Evolutionary conservation across 2,113 vertebrate species (phyloP).

Genomic region (Philantomba maxwellii): DNA sequence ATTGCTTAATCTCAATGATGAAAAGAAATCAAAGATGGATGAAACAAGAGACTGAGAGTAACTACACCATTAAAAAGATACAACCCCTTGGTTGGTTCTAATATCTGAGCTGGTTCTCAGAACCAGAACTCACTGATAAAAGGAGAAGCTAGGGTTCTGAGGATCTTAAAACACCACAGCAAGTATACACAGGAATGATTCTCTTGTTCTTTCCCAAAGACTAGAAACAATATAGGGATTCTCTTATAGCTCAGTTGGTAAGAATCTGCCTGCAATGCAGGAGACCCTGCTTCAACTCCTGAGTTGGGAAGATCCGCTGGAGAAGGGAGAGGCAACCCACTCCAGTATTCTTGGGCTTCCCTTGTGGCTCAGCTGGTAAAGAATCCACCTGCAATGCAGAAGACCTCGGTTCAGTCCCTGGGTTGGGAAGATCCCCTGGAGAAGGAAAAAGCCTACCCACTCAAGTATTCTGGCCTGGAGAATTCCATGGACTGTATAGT

Average conservation of each 20-base stretch:
- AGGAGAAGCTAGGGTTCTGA: not conserved
- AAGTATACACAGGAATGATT: not conserved
- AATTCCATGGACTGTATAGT: not conserved
- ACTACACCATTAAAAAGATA: not conserved
- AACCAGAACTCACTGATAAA: not conserved
- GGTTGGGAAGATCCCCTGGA: too few relatives aligned
- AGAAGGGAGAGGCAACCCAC: too few relatives aligned
- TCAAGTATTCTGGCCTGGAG: not conserved
- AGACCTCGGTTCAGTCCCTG: too few relatives aligned
- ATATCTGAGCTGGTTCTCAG: not conserved
- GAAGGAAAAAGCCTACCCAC: not conserved
- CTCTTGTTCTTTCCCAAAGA: not conserved
- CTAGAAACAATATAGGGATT: not conserved
- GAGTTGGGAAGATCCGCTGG: not conserved
- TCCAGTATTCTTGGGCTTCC: too few relatives aligned
- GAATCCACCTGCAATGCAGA: too few relatives aligned
- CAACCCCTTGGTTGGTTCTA: not conserved
- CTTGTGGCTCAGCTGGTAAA: too few relatives aligned
- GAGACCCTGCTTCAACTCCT: not conserved
- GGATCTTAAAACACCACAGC: not conserved
- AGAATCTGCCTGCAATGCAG: not conserved
- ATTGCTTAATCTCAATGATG: not conserved
- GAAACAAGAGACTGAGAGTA: not conserved
- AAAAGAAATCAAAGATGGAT: not conserved
- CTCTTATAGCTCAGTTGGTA: not conserved